Base-by-base conservation (phyloP, 2,888 invertebrate genomes). In the Idaea dimidiata region DNA sequence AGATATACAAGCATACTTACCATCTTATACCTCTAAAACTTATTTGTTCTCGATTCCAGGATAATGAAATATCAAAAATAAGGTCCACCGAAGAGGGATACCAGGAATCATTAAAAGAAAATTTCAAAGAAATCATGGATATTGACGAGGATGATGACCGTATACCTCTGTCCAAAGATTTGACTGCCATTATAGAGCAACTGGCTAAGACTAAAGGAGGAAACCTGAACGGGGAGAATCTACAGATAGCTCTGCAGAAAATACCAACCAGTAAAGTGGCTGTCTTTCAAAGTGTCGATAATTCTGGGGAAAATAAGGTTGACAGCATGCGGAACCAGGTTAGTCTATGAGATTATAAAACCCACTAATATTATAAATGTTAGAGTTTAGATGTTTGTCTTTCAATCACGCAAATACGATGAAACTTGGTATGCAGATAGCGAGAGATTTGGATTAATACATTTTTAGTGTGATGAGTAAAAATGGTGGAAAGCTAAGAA, bases 241-340 rank as follows among this genome's bases (percentile, higher is more conserved):
- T 78, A 62, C 80, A 85, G 67, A 73, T 93, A 24, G 77, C 84
- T 32, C 79, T 94, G 55, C 93, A 95, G 74, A 84, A 88, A 63
- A 94, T 95, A 66, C 93, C 94, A 8, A 93, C 93, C 54, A 94
- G 93, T 72, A 85, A 91, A 58, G 92, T 91, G 54, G 96, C 95
- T 31, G 94, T 95, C 0, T 96, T 94, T 81, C 96, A 96, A 85
- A 95, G 94, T 64, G 76, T 94, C 64, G 76, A 84, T 54, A 65
- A 71, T 69, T 62, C 74, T 62, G 77, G 78, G 70, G 79, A 84
- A 64, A 81, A 74, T 72, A 82, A 85, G 57, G 78, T 81, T 32
- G 86, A 90, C 70, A 89, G 87, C 71, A 95, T 95, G 86, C 94
- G 93, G 77, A 86, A 89, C 17, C 94, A 96, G 86, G 95, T 95